Percentiles rank a stretch among this genome's conserved stretches.
Evolutionary conservation across 30 jellyfish, hydroid and myxozoan species (phyloP).

Genomic region (Hydractinia symbiolongicarpus): DNA sequence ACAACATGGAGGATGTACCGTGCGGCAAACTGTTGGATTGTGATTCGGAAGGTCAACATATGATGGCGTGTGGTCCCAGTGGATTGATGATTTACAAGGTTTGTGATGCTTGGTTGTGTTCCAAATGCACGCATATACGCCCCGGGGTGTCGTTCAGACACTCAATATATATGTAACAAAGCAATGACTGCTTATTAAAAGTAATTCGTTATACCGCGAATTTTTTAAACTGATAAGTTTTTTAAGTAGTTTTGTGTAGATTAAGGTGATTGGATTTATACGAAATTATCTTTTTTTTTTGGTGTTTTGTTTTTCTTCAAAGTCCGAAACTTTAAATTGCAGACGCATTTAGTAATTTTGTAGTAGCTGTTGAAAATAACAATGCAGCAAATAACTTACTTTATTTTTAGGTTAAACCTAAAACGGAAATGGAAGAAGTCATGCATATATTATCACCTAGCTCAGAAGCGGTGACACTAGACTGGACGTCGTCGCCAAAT

Average conservation of each 20-base stretch:
- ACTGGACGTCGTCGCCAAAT: constrained; percentile 95
- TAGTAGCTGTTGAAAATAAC: too few species aligned
- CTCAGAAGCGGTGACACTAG: constrained; percentile 60
- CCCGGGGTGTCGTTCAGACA: too few species aligned
- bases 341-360: too few species aligned
- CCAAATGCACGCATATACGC: too few species aligned
- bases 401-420: constrained; percentile 47
- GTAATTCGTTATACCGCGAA: background rate
- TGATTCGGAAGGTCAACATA: constrained; percentile 79
- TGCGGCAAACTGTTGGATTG: constrained; percentile 76
- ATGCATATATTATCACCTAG: constrained; percentile 62
- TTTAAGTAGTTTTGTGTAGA: background rate
- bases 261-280: background rate
- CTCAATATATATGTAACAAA: too few species aligned
- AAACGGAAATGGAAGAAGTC: constrained; percentile 36
- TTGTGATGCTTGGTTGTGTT: too few species aligned
- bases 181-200: too few species aligned
- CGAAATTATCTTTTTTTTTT: too few species aligned
- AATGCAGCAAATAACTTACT: too few species aligned
- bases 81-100: constrained; percentile 63
- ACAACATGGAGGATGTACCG: constrained; percentile 30
- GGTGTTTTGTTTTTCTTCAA: too few species aligned
- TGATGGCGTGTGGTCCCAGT: constrained; percentile 64
- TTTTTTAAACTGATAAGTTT: background rate
- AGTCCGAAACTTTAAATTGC: too few species aligned